These are phyloP conservation scores for Melitaea athalia DNA, from an alignment of 2,888 invertebrate genomes.

Conservation along the genomic window DNA sequence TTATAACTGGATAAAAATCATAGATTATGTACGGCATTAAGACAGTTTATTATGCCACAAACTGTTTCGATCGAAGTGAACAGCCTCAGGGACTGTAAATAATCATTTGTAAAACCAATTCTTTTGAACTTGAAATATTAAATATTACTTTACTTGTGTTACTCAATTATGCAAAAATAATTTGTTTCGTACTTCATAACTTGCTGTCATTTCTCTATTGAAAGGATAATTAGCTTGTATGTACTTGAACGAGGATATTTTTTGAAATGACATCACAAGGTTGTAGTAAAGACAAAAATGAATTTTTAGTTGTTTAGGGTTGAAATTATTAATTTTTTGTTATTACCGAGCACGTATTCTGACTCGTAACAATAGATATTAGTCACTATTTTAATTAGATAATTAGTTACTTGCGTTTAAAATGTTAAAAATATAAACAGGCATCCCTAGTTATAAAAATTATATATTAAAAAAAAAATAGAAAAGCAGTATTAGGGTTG, in stretches of 20 bases:
- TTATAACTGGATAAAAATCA: no score
- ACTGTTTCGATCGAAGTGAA: background rate
- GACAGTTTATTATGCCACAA: background rate
- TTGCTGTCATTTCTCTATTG: background rate
- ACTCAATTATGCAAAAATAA: background rate
- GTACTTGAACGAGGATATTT: background rate
- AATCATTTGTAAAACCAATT: background rate
- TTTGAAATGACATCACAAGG: background rate
- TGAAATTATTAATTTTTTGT: no score
- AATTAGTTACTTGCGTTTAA: no score
- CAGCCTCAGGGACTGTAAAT: background rate
- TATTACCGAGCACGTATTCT: no score
- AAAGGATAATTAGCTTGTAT: background rate
- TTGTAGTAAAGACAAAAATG: background rate
- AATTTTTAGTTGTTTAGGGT: background rate
- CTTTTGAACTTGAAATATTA: constrained; percentile 1
- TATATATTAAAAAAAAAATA: no score
- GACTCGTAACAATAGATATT: no score
- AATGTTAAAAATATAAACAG: no score
- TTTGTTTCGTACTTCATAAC: background rate
- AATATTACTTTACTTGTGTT: background rate
- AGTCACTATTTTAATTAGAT: no score
- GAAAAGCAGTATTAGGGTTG: no score
- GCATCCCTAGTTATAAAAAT: no score
- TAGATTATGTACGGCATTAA: background rate